A percentile compares a stretch with the other conserved stretches of the same genome.
Conservation (phyloP, 2,113 vertebrate genomes). For the Vireo altiloquus region DNA sequence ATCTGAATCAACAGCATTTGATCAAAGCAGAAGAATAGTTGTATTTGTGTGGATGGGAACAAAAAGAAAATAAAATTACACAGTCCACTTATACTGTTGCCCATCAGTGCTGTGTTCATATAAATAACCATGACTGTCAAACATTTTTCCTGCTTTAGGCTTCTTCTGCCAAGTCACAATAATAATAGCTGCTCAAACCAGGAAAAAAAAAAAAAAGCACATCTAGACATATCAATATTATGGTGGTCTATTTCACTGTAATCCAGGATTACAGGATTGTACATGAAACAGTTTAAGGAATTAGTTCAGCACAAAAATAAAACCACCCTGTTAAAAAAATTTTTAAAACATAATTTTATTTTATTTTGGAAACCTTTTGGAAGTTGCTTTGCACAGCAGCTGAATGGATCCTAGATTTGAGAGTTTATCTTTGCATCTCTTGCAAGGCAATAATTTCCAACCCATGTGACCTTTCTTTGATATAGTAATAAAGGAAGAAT, state of each 20-base stretch:
- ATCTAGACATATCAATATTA: background rate
- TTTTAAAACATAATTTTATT: background rate
- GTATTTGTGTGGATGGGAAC: background rate
- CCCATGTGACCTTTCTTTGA: background rate
- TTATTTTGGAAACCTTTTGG: background rate
- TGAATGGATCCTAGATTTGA: background rate
- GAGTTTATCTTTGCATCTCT: background rate
- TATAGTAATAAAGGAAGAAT: background rate
- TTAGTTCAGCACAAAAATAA: background rate
- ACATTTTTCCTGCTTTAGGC: background rate
- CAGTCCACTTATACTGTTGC: background rate
- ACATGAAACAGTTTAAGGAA: background rate
- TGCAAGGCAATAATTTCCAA: background rate
- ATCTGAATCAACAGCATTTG: background rate
- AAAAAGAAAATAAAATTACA: background rate
- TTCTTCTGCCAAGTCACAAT: background rate
- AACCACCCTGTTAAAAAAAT: background rate
- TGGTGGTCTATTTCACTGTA: background rate
- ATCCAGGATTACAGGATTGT: background rate
- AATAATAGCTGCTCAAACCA: background rate
- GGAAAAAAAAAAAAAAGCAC: fast-evolving
- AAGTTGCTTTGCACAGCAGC: background rate
- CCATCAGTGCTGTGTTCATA: background rate
- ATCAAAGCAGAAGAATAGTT: background rate
- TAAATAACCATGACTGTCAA: background rate